Base-by-base conservation (phyloP, 2,797 vertebrate genomes). In the Poecilia velifera region DNA sequence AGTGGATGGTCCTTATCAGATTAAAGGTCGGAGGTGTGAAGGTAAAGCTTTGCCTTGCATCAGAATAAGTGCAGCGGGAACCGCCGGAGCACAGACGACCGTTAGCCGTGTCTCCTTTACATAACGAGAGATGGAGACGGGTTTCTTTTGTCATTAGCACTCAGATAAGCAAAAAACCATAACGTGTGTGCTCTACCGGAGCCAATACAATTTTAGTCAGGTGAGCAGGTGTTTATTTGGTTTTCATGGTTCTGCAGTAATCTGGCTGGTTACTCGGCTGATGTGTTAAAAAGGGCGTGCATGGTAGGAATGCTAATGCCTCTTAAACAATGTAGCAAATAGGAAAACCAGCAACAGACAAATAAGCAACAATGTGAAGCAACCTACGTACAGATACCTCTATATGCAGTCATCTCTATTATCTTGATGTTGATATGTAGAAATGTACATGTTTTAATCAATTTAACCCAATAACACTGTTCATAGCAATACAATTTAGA, bases 1-100 rank as follows among this genome's bases (percentile, higher is more conserved):
- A 70, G 71, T 81, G 78, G 81, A 84, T 86, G 75, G 79, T 84
- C 78, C 53, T 3, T 75, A 87, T 89, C 81, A 87, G 86, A 91
- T 89, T 76, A 78, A 74, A 45, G 25, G 28, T 64, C 47, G 47
- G 46, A 43, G 45, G 64, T 45, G 66, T 51, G 39, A 74, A 77
- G 49, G 76, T 45, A 73, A 78, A 77, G 84, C 77, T 82, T 74
- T 71, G 45, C 43, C 49, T 73, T 34, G 72, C 64, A 83, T 78
- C 72, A 70, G 57, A 73, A 83, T 76, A 47, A 41, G 25, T 20
- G 55, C 59, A 75, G 62, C 74, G 59, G 46, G 39, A 78, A 74
- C 72, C 47, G 81, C 76, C 46, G 41, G 62, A 46, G 47, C 36
- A n/a, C 36, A 57, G 31, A 57, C 31, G 77, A 36, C 18, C 1